phyloP scores from a whole-genome alignment of 92 coral and sea anemone species.

The Isaurus tuberculatus region DNA sequence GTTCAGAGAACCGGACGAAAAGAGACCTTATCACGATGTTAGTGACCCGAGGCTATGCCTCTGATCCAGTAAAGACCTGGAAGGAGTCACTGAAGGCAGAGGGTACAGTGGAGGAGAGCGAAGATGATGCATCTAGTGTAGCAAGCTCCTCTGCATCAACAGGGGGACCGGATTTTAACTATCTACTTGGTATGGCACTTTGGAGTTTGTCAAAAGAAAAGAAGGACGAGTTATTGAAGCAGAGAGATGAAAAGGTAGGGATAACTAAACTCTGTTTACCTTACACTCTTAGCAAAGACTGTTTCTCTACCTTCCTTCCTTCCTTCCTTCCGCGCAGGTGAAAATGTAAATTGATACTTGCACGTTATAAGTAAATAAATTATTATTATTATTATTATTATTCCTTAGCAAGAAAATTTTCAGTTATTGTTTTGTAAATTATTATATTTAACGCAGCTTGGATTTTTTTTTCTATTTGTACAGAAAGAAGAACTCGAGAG shows the following conservation, averaged over 20 bases:
- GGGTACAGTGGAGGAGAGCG: constrained; percentile 52
- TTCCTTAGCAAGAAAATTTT: background rate
- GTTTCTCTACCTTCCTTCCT: no score
- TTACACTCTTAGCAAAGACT: no score
- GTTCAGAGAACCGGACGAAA: constrained; percentile 80
- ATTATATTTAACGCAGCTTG: background rate
- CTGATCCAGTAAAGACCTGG: constrained; percentile 94
- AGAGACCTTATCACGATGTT: constrained; percentile 78
- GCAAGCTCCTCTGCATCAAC: constrained; percentile 75
- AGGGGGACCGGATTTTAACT: constrained; percentile 91
- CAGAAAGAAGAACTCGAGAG: constrained; percentile 81
- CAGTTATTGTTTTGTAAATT: background rate
- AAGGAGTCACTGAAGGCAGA: constrained; percentile 73
- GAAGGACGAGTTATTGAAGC: constrained; percentile 91
- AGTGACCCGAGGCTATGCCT: constrained; percentile 83
- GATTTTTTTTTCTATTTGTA: background rate
- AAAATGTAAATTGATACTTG: no score
- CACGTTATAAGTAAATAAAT: no score
- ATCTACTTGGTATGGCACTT: constrained; percentile 85
- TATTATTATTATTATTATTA: no score
- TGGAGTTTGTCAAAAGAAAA: constrained; percentile 88
- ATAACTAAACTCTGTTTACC: no score
- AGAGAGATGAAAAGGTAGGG: constrained; percentile 86
- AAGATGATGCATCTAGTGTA: constrained; percentile 75
- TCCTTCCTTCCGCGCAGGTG: no score